phyloP scores from a whole-genome alignment of 2,888 invertebrate genomes.

The Drosophila macrospina region DNA sequence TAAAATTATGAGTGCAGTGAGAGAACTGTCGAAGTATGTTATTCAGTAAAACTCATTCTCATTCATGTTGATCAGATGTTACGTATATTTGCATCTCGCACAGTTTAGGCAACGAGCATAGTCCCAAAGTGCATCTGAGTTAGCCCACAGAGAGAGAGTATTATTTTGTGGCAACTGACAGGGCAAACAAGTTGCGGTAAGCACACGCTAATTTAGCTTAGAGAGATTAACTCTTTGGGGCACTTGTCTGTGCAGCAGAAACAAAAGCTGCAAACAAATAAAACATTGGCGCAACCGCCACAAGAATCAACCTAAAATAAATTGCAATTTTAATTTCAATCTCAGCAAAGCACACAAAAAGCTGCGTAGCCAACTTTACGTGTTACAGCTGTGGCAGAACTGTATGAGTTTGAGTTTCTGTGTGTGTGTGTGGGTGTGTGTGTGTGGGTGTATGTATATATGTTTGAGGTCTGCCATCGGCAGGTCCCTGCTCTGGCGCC shows the following conservation, averaged over 20 bases:
- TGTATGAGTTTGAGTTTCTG: constrained; percentile 20
- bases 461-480: constrained; percentile 56
- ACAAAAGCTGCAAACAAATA: constrained; percentile 33
- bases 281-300: constrained; percentile 45
- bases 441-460: constrained; percentile 19
- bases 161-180: background rate
- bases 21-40: too few relatives aligned
- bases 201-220: constrained; percentile 47
- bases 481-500: constrained; percentile 48
- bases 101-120: too few relatives aligned
- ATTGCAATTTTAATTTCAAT: constrained; percentile 80
- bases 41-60: too few relatives aligned
- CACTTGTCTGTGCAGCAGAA: constrained; percentile 27
- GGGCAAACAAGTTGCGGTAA: constrained; percentile 11
- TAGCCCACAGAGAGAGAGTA: background rate
- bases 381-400: constrained; percentile 60
- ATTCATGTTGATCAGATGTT: too few relatives aligned
- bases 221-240: constrained; percentile 3
- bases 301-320: constrained; percentile 74
- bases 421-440: constrained; percentile 18
- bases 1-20: too few relatives aligned
- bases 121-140: background rate
- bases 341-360: constrained; percentile 67
- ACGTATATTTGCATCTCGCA: too few relatives aligned
- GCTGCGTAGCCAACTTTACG: constrained; percentile 73